These are phyloP conservation scores for Aleiodes alternator DNA, from an alignment of 2,888 invertebrate species.

Conservation along the genomic window DNA sequence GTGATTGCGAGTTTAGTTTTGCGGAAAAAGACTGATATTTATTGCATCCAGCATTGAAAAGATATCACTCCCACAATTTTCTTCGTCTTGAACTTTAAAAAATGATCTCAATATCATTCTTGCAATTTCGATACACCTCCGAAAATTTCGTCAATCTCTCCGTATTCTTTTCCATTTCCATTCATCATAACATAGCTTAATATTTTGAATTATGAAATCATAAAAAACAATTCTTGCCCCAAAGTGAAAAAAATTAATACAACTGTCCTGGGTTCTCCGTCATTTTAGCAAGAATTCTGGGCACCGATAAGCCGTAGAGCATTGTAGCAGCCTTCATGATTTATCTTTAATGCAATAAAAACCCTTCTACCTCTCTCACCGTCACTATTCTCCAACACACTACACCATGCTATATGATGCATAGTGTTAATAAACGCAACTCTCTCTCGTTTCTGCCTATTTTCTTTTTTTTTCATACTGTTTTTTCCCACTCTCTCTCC, in stretches of 20 bases:
- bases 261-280: background rate
- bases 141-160: too few relatives aligned
- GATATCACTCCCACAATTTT: too few relatives aligned
- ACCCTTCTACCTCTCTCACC: constrained; percentile 50
- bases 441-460: constrained; percentile 44
- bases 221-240: constrained; percentile 3
- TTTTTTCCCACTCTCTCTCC: constrained; percentile 2
- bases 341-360: constrained; percentile 63
- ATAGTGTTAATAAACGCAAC: constrained; percentile 66
- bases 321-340: constrained; percentile 52
- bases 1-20: too few relatives aligned
- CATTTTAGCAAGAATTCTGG: background rate
- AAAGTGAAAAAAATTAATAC: background rate
- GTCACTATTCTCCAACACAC: constrained; percentile 19
- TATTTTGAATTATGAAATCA: background rate
- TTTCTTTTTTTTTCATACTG: constrained; percentile 26
- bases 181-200: too few relatives aligned
- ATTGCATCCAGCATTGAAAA: too few relatives aligned
- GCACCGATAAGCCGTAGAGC: constrained; percentile 28
- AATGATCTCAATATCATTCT: too few relatives aligned
- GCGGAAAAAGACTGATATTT: too few relatives aligned
- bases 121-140: too few relatives aligned
- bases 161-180: too few relatives aligned
- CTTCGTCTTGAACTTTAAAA: too few relatives aligned
- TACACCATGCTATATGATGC: constrained; percentile 59